phyloP scores from a whole-genome alignment of 2,888 invertebrate genomes.

The Lacanobia wlatinum region DNA sequence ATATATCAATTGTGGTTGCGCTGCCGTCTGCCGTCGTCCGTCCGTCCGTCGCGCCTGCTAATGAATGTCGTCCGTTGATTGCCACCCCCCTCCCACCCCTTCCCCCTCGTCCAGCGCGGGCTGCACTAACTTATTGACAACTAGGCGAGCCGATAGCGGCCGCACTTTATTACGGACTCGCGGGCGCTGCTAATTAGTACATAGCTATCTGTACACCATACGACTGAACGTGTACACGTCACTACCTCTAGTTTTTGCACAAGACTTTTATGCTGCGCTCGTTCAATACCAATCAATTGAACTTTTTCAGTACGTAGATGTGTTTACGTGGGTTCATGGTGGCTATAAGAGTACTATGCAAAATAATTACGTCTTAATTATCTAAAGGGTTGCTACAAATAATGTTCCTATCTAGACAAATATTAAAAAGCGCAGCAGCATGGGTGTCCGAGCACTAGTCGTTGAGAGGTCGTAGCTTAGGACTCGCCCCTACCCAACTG shows the following conservation, averaged over 20 bases:
- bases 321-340: not conserved
- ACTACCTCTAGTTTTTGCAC: conserved; percentile 30
- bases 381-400: no score
- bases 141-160: conserved; percentile 62
- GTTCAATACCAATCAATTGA: not conserved
- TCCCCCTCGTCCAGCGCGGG: conserved; percentile 13
- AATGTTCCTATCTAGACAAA: no score
- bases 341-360: no score
- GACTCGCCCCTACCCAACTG: no score
- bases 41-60: conserved; percentile 73
- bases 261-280: conserved; percentile 7
- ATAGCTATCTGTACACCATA: conserved; percentile 49
- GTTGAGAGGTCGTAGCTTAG: no score
- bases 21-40: conserved; percentile 71
- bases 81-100: conserved; percentile 37
- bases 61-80: conserved; percentile 70
- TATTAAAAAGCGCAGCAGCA: no score
- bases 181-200: conserved; percentile 59
- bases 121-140: conserved; percentile 67
- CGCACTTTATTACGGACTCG: conserved; percentile 53
- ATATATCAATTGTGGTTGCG: conserved; percentile 79
- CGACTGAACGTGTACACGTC: conserved; percentile 12
- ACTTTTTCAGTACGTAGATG: not conserved
- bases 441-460: no score
- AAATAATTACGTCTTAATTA: no score